A percentile compares a stretch with the other conserved stretches of the same genome.
These are phyloP conservation scores for Cylindroiulus punctatus DNA, from an alignment of 2,888 invertebrate species.

Conservation along the genomic window DNA sequence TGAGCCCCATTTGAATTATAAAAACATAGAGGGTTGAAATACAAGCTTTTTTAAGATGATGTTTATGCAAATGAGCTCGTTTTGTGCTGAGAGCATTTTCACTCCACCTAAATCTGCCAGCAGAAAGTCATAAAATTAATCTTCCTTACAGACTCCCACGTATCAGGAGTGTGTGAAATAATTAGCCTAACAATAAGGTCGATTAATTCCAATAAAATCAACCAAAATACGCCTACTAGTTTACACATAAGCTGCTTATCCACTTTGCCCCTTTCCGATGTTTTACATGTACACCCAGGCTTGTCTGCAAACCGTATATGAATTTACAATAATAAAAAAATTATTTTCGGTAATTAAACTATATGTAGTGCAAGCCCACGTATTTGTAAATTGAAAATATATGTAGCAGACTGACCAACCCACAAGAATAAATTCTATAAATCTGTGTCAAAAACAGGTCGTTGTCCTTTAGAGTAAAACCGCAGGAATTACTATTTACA, in stretches of 20 bases:
- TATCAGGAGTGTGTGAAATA: background rate
- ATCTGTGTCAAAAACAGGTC: background rate
- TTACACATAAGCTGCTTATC: background rate
- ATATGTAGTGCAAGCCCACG: background rate
- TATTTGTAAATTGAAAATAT: background rate
- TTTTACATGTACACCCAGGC: background rate
- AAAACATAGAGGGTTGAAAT: background rate
- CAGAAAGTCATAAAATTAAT: conserved; percentile 24
- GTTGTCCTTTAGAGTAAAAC: background rate
- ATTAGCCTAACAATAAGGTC: conserved; percentile 30
- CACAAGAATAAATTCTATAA: background rate
- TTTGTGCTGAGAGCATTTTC: background rate
- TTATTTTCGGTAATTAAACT: background rate
- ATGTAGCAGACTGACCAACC: background rate
- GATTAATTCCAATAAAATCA: conserved; percentile 12
- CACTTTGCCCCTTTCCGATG: background rate
- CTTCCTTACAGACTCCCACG: conserved; percentile 5
- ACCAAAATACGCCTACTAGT: conserved; percentile 25
- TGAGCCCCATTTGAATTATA: background rate
- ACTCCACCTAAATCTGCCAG: background rate
- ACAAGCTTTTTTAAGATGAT: background rate
- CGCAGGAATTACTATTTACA: background rate
- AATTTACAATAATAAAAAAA: background rate
- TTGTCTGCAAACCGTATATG: background rate
- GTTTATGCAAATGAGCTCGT: conserved; percentile 12